These are phyloP conservation scores for Tipula lateralis DNA, from an alignment of 2,888 invertebrate genomes.

Conservation along the genomic window DNA sequence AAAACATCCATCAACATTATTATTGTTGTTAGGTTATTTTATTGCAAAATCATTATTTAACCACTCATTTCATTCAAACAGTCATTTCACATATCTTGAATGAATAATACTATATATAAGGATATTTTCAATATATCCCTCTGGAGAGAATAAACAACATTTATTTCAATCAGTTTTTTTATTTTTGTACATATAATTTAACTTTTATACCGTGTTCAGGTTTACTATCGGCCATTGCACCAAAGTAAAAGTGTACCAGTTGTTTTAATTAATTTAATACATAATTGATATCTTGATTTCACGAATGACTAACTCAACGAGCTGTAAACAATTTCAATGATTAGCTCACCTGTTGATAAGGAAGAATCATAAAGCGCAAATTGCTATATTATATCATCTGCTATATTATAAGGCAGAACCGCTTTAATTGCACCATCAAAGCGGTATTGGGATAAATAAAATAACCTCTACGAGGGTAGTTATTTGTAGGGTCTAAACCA, in stretches of 20 bases:
- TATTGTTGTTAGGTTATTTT: background rate
- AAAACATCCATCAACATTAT: background rate
- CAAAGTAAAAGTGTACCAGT: background rate
- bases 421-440: too few species aligned
- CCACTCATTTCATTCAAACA: background rate
- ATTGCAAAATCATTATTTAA: background rate
- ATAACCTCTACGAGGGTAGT: too few species aligned
- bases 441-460: too few species aligned
- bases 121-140: background rate
- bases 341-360: too few species aligned
- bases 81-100: constrained; percentile 1
- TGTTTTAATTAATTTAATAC: too few species aligned
- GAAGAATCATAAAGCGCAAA: too few species aligned
- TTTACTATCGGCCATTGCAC: background rate
- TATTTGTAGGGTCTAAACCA: too few species aligned
- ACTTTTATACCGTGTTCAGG: background rate
- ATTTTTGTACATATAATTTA: background rate
- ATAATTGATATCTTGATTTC: too few species aligned
- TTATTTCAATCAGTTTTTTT: background rate
- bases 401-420: too few species aligned
- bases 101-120: background rate
- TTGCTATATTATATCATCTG: too few species aligned
- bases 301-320: too few species aligned
- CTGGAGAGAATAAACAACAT: background rate
- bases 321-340: too few species aligned